Evolutionary conservation across 1,140 invertebrate species (phyloP).

Genomic region (Wasmannia auropunctata): DNA sequence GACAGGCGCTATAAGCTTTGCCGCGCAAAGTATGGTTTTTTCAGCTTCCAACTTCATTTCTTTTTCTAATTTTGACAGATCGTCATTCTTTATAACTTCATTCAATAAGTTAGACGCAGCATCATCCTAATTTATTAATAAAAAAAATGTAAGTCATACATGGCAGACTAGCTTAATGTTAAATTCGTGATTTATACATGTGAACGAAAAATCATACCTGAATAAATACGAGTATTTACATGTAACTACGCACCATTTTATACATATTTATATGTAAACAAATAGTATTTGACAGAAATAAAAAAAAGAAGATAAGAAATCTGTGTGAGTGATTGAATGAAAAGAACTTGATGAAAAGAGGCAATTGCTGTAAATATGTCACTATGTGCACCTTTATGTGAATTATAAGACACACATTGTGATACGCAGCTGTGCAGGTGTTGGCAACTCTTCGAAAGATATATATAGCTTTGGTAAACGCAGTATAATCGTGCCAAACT

Average conservation of each 20-base stretch:
- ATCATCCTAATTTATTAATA: conserved; percentile 87
- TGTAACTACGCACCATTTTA: neutral
- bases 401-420: conserved; percentile 1
- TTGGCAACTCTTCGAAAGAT: neutral
- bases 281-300: neutral
- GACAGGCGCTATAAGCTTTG: conserved; percentile 96
- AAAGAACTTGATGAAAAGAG: conserved; percentile 5
- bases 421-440: conserved; percentile 16
- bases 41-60: conserved; percentile 92
- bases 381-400: conserved; percentile 5
- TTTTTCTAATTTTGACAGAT: conserved; percentile 91
- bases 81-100: conserved; percentile 93
- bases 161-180: neutral
- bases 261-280: neutral
- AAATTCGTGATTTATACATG: neutral
- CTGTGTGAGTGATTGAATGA: neutral
- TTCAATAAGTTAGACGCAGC: conserved; percentile 90
- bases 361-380: neutral
- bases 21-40: conserved; percentile 93
- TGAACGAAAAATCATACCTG: neutral
- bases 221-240: neutral
- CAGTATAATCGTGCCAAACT: conserved; percentile 65
- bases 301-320: neutral
- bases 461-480: neutral
- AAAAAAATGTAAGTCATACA: neutral